Evolutionary conservation across 2,888 invertebrate genomes (phyloP).

Genomic region (Microctonus brassicae): DNA sequence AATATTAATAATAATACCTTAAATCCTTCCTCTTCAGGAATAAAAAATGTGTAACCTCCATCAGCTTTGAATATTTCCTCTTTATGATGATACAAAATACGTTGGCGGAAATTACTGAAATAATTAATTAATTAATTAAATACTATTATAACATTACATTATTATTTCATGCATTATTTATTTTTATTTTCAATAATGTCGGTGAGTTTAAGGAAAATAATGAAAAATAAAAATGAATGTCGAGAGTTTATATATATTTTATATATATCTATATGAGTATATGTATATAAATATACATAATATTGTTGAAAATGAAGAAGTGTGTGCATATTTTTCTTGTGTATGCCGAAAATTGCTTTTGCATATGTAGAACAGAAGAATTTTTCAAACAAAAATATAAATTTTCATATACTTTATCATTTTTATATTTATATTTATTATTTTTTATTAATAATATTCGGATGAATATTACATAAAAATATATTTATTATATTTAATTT

Average conservation of each 20-base stretch:
- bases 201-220: too few species aligned
- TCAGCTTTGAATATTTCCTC: slow-evolving; percentile 82
- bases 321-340: not conserved
- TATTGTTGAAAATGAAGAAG: not conserved
- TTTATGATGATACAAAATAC: slow-evolving; percentile 80
- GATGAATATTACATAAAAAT: too few species aligned
- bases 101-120: slow-evolving; percentile 81
- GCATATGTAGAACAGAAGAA: slow-evolving; percentile 48
- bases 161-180: too few species aligned
- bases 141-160: too few species aligned
- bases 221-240: too few species aligned
- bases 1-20: too few species aligned
- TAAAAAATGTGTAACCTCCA: slow-evolving; percentile 89
- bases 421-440: not conserved
- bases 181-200: not conserved
- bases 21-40: slow-evolving; percentile 91
- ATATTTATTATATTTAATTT: too few species aligned
- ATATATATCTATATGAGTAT: too few species aligned
- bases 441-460: not conserved
- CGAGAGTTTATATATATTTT: too few species aligned
- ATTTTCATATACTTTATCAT: not conserved
- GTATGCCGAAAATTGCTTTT: slow-evolving; percentile 47
- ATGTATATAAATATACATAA: not conserved
- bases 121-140: slow-evolving; percentile 40
- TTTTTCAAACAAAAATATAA: slow-evolving; percentile 38